Conservation (phyloP, 1,140 invertebrate genomes). For the Phortica variegata region DNA sequence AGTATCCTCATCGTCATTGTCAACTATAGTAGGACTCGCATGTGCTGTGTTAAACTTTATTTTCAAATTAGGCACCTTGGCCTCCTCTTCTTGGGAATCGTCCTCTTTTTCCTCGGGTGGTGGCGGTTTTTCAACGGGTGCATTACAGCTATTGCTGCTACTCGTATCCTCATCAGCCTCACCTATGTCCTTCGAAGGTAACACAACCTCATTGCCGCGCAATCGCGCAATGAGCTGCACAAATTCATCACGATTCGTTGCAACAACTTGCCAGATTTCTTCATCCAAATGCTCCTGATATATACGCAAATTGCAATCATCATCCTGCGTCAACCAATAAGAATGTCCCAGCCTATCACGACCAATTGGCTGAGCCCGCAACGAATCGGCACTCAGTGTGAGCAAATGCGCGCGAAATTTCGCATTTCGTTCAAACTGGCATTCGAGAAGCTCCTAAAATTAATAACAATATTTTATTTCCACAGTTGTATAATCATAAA, state of each 20-base stretch:
- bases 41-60: slow-evolving; percentile 42
- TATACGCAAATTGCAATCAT: slow-evolving; percentile 83
- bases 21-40: slow-evolving; percentile 2
- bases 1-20: slow-evolving; percentile 20
- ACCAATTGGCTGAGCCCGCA: slow-evolving; percentile 85
- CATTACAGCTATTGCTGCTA: slow-evolving; percentile 59
- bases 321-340: slow-evolving; percentile 93
- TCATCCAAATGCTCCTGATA: slow-evolving; percentile 95
- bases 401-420: slow-evolving; percentile 94
- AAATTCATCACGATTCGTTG: slow-evolving; percentile 77
- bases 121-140: slow-evolving; percentile 44
- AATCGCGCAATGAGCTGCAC: slow-evolving; percentile 72
- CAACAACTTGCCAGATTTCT: slow-evolving; percentile 91
- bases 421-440: slow-evolving; percentile 90
- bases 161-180: slow-evolving; percentile 67
- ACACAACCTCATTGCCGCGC: slow-evolving; percentile 66
- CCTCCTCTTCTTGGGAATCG: slow-evolving; percentile 15
- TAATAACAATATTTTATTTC: neutral
- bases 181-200: slow-evolving; percentile 60
- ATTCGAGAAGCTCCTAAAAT: slow-evolving; percentile 81
- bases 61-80: slow-evolving; percentile 44
- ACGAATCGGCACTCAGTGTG: slow-evolving; percentile 72
- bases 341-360: slow-evolving; percentile 83
- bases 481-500: neutral
- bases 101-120: slow-evolving; percentile 48